Base-by-base conservation (phyloP, 2,797 vertebrate species). In the Gymnoscopelus microlampas region DNA sequence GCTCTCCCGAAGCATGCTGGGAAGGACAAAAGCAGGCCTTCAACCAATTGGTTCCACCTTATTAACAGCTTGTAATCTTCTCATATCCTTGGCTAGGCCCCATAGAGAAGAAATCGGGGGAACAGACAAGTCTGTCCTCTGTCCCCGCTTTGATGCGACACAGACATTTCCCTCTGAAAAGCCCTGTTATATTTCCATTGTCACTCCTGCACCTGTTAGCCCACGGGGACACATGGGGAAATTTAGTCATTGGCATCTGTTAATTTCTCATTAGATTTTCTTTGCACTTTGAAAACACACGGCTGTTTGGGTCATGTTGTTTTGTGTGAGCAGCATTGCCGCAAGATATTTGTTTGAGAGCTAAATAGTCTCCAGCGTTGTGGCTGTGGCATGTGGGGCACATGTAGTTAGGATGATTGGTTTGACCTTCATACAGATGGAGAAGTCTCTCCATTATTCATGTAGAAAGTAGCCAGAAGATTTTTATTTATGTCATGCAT, bases 61-160 rank as follows among this genome's bases (percentile, higher is more conserved):
- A 98, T 99, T 98, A 99, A 96, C 95, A 96, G 96, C 95, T 96
- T 94, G 97, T 98, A 94, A 96, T 97, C 95, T 96, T 97, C 96
- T 98, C 97, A 97, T 98, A 95, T 95, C 95, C 90, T 88, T 92
- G 92, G 91, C 90, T 66, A 62, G 70, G 85, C 87, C 91, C 88
- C 85, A 83, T 77, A 75, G 85, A 90, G 77, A 79, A 84, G 83
- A 84, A 84, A 85, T 85, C 77, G 67, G 71, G 55, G 83, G 2
- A 73, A 85, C 67, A 74, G 88, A 87, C 56, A 74, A 89, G 81
- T 76, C 86, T 69, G 88, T 80, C 77, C 78, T 72, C 80, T 53
- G 56, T 69, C 72, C 61, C 61, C 23, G 85, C 85, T 91, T 90
- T 91, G 88, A 92, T 80, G 83, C 76, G 13, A 62, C 69, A 77